Evolutionary conservation across 2,888 invertebrate genomes (phyloP).

Genomic region (Chamaedrilus cognettii): DNA sequence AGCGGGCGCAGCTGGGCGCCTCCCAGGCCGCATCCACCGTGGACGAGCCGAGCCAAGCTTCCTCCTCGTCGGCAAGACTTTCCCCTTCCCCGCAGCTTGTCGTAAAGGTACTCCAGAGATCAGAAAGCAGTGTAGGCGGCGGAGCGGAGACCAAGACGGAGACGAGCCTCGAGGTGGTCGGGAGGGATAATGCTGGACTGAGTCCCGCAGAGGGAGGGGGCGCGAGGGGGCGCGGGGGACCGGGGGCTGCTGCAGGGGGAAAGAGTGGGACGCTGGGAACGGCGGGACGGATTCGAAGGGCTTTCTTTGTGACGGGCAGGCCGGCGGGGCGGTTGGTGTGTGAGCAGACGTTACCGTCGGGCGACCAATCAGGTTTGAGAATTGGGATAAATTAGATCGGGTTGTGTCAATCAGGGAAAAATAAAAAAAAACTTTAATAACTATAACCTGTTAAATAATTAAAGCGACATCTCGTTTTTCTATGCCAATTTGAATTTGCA

Average conservation of each 20-base stretch:
- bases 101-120: neutral
- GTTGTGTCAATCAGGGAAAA: too few species aligned
- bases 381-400: too few species aligned
- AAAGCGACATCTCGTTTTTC: too few species aligned
- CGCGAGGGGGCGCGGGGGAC: neutral
- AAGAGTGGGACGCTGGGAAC: too few species aligned
- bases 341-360: too few species aligned
- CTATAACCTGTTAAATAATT: too few species aligned
- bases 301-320: slow-evolving; percentile 15
- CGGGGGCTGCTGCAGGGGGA: neutral
- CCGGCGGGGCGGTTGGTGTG: too few species aligned
- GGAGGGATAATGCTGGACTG: slow-evolving; percentile 3
- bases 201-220: neutral
- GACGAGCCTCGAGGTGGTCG: neutral
- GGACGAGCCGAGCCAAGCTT: too few species aligned
- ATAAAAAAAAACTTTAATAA: too few species aligned
- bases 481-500: too few species aligned
- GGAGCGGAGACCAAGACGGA: neutral
- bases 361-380: too few species aligned
- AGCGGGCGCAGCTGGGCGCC: neutral
- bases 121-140: too few species aligned
- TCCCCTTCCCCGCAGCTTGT: slow-evolving; percentile 10
- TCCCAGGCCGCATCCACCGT: slow-evolving; percentile 1
- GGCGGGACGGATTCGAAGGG: slow-evolving; percentile 10
- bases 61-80: neutral